Evolutionary conservation across 2,113 vertebrate genomes (phyloP).

Genomic region (Tetrax tetrax): DNA sequence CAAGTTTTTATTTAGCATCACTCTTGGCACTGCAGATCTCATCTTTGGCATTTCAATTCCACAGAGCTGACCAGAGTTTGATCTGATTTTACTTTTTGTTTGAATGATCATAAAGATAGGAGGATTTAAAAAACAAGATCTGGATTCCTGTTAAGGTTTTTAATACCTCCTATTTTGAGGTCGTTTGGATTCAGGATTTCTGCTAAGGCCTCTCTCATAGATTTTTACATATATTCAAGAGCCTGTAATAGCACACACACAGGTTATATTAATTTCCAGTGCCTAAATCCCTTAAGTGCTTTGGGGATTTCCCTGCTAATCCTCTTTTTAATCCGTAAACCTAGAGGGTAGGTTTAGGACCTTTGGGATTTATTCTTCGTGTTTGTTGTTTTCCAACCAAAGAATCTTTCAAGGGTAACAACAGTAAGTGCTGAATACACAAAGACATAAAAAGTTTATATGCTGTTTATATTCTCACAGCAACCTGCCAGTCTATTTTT

Average conservation of each 20-base stretch:
- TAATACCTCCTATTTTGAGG: background rate
- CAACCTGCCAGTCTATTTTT: background rate
- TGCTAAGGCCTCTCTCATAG: background rate
- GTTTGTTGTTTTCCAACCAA: constrained; percentile 1
- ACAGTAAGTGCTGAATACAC: background rate
- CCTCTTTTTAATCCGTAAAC: constrained; percentile 27
- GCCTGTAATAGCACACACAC: background rate
- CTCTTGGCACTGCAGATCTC: background rate
- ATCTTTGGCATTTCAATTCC: background rate
- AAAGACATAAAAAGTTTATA: background rate
- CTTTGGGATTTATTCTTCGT: constrained; percentile 35
- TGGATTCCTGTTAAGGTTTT: background rate
- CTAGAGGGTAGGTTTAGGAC: constrained; percentile 12
- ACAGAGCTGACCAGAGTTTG: background rate
- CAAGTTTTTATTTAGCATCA: background rate
- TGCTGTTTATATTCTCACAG: background rate
- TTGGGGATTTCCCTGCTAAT: constrained; percentile 40
- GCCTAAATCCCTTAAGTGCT: constrained; percentile 40
- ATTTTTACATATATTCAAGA: constrained; percentile 33
- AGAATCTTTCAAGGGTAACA: constrained; percentile 39
- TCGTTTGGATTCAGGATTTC: constrained; percentile 24
- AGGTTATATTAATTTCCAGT: constrained; percentile 48
- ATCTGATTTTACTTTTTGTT: background rate
- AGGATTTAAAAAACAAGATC: constrained; percentile 10
- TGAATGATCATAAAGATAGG: background rate